Evolutionary conservation across 2,113 vertebrate genomes (phyloP), one percentile per base, ranked within the genome.

Genomic region (Mellivora capensis): DNA sequence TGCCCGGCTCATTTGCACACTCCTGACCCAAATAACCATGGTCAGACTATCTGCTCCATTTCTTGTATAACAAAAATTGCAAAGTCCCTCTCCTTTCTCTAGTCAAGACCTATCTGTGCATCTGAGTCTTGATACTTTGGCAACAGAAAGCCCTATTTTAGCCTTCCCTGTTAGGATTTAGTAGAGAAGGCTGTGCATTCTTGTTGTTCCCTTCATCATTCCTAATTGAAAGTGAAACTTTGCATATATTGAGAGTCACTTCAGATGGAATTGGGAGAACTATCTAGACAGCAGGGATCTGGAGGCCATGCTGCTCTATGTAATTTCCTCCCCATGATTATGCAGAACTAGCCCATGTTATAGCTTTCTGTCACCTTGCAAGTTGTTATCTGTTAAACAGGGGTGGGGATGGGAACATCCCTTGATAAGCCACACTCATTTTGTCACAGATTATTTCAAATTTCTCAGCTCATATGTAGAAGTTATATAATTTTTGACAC

Each of bases 201-300:
- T 61, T n/a, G 15, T 64, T 25, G 23, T 62, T 57, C 49, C 69
- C 72, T 93, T 94, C 91, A 83, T 94, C 88, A 94, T 29, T 64
- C 18, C 34, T 93, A 90, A 97, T 81, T 49, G 44, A 37, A 96
- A 93, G 72, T 88, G 89, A 94, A 89, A 79, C 44, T 87, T 21
- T 12, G 82, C 82, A 10, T 94, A 27, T 71, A 91, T 74, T 9
- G 39, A 82, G 91, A 91, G 31, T 91, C 92, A 94, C 79, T 81
- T 91, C 77, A 67, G 64, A 77, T 67, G 44, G 90, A 76, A 83
- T 79, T 1, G 5, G 77, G 10, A 74, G 6, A 71, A 37, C 59
- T 74, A 18, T 64, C 62, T 21, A 49, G 94, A 96, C 67, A 86
- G 86, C 87, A 62, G 92, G 67, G 79, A 74, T 57, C 87, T 34